These are phyloP conservation scores for Drosophila subobscura DNA, from an alignment of 1,140 invertebrate genomes.

Conservation along the genomic window DNA sequence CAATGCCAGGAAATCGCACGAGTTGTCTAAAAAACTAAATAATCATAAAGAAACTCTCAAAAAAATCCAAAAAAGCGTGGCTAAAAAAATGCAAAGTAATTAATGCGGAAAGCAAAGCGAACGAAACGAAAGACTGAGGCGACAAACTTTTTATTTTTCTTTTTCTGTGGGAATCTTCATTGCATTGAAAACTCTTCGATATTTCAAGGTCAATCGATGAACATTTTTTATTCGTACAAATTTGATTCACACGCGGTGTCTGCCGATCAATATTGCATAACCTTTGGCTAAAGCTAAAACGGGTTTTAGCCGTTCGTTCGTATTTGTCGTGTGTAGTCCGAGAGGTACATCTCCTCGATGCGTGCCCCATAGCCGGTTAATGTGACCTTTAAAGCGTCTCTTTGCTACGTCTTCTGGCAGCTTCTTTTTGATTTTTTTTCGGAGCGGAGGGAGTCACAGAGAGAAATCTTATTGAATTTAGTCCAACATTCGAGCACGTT, in stretches of 20 bases:
- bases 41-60: neutral
- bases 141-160: neutral
- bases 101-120: neutral
- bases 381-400: slow-evolving; percentile 68
- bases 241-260: slow-evolving; percentile 62
- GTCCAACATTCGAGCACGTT: slow-evolving; percentile 32
- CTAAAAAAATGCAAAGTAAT: slow-evolving; percentile 5
- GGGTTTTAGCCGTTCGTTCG: slow-evolving; percentile 43
- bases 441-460: neutral
- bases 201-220: slow-evolving; percentile 61
- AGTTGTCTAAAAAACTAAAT: slow-evolving; percentile 15
- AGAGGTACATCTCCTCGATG: slow-evolving; percentile 41
- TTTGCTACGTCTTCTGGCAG: slow-evolving; percentile 37
- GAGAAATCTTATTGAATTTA: slow-evolving; percentile 38
- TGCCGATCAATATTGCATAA: slow-evolving; percentile 72
- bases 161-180: neutral
- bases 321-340: slow-evolving; percentile 1
- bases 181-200: slow-evolving; percentile 27
- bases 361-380: slow-evolving; percentile 63
- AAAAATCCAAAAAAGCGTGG: neutral
- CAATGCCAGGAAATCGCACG: slow-evolving; percentile 66
- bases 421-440: slow-evolving; percentile 9
- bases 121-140: slow-evolving; percentile 19
- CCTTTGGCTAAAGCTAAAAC: slow-evolving; percentile 52
- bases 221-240: slow-evolving; percentile 28